Percentiles rank a stretch among this genome's conserved stretches.
Evolutionary conservation across 2,113 vertebrate species (phyloP).

Genomic region (Silurus meridionalis): DNA sequence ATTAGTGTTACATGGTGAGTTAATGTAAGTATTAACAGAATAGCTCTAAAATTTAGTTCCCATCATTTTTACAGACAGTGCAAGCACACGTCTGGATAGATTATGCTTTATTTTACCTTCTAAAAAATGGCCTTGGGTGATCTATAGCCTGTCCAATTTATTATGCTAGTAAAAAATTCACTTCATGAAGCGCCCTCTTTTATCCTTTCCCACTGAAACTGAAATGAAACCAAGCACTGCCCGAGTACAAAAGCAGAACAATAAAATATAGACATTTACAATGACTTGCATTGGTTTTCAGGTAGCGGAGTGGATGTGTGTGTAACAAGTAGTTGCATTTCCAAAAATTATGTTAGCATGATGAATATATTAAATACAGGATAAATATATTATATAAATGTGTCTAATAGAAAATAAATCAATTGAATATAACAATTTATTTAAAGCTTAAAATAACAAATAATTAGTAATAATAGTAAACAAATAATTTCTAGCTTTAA

Average conservation of each 20-base stretch:
- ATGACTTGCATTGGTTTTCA: not conserved
- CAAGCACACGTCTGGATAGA: not conserved
- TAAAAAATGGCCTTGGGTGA: conserved; percentile 16
- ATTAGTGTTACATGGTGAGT: not conserved
- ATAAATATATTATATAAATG: no score
- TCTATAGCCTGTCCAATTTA: not conserved
- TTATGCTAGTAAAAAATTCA: conserved; percentile 6
- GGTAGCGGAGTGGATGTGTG: no score
- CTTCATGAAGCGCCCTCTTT: not conserved
- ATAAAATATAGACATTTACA: not conserved
- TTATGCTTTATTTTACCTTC: conserved; percentile 14
- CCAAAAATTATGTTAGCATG: no score
- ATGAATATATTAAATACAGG: no score
- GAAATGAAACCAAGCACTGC: not conserved
- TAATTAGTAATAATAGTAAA: no score
- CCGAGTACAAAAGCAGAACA: not conserved
- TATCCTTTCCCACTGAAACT: not conserved
- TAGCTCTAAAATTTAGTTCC: not conserved
- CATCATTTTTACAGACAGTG: conserved; percentile 1
- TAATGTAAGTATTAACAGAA: conserved; percentile 2
- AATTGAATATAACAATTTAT: no score
- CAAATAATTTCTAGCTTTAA: no score
- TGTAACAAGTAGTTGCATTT: no score
- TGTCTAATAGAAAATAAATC: no score
- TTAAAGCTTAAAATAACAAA: no score